Percentiles rank a stretch among this genome's conserved stretches.
Conservation (phyloP, 2,113 vertebrate genomes). For the Synodontis membranacea region DNA sequence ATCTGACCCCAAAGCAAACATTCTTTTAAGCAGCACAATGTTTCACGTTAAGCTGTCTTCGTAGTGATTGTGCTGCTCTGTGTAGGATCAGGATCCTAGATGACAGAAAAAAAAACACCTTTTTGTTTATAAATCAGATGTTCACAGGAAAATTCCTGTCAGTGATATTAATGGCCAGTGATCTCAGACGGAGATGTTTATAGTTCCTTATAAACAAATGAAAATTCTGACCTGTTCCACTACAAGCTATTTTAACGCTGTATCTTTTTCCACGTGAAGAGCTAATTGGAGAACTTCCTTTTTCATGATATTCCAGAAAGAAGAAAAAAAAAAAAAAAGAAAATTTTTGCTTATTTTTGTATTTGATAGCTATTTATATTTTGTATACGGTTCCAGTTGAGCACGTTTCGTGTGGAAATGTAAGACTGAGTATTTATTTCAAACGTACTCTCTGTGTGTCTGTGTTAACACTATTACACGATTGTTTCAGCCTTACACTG, state of each 20-base stretch:
- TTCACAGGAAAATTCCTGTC: no score
- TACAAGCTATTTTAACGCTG: constrained; percentile 24
- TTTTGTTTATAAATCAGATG: background rate
- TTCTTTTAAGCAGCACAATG: constrained; percentile 14
- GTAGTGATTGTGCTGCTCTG: background rate
- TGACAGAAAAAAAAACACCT: background rate
- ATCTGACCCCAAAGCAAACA: constrained; percentile 20
- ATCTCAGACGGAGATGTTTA: background rate
- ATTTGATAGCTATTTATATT: constrained; percentile 80
- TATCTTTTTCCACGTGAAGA: constrained; percentile 47
- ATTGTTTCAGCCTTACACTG: background rate
- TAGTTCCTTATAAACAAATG: background rate
- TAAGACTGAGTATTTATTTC: constrained; percentile 49
- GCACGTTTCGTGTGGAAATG: constrained; percentile 13
- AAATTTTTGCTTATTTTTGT: constrained; percentile 77
- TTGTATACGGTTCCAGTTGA: constrained; percentile 63
- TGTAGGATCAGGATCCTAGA: background rate
- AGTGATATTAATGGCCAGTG: background rate
- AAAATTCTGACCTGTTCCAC: background rate
- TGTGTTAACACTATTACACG: constrained; percentile 2
- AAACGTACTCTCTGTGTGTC: constrained; percentile 10
- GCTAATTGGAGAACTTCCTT: constrained; percentile 54
- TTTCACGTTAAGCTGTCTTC: constrained; percentile 6
- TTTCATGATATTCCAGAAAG: constrained; percentile 41
- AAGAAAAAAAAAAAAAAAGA: constrained; percentile 55